Evolutionary conservation across 2,113 vertebrate species (phyloP).

Genomic region (Lepisosteus osseus): DNA sequence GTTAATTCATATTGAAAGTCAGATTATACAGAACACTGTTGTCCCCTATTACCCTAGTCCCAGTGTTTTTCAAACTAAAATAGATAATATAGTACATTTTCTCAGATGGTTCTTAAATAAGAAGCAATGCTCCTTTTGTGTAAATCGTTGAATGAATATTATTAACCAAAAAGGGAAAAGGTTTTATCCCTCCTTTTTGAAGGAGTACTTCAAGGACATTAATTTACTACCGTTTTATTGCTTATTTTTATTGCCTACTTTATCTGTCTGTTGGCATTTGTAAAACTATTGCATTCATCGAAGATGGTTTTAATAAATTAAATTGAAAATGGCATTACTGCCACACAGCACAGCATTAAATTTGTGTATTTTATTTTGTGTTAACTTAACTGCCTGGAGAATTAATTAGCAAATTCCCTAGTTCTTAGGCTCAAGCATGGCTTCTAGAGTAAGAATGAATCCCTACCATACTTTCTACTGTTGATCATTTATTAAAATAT

Average conservation of each 20-base stretch:
- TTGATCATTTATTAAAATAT: slow-evolving; percentile 29
- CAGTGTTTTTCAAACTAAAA: too few species aligned
- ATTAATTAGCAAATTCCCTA: neutral
- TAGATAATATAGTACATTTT: too few species aligned
- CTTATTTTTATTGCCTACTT: neutral
- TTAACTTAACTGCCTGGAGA: slow-evolving; percentile 7
- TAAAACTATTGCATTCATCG: neutral
- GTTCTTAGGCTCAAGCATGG: slow-evolving; percentile 7
- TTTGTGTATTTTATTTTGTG: neutral
- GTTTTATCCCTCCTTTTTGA: neutral
- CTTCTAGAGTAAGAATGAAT: slow-evolving; percentile 31
- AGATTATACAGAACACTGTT: too few species aligned
- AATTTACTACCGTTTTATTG: neutral
- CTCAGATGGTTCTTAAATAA: too few species aligned
- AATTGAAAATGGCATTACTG: neutral
- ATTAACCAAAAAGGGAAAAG: neutral
- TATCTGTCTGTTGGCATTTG: neutral
- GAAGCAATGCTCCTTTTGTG: too few species aligned
- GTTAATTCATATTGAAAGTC: too few species aligned
- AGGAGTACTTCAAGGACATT: neutral
- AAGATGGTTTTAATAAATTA: slow-evolving; percentile 4
- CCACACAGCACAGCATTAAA: neutral
- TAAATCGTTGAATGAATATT: neutral
- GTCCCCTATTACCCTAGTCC: too few species aligned
- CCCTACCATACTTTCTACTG: slow-evolving; percentile 16